These are phyloP conservation scores for Holothuria scabra DNA, from an alignment of 53 echinoderm and acorn worm species.

Conservation along the genomic window DNA sequence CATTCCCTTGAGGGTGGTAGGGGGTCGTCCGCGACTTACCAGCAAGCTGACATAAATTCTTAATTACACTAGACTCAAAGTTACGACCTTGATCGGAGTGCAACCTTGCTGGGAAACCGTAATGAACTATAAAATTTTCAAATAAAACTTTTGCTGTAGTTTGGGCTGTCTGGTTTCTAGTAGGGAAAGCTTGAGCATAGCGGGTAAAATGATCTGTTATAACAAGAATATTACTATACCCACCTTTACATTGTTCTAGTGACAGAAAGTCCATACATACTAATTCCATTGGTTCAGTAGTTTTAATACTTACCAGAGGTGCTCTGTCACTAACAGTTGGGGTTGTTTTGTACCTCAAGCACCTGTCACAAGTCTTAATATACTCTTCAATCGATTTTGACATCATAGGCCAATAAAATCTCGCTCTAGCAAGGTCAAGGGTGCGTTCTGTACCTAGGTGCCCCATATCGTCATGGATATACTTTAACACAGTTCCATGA, in stretches of 20 bases:
- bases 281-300: slow-evolving; percentile 39
- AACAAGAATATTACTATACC: slow-evolving; percentile 46
- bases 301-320: neutral
- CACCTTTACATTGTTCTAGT: slow-evolving; percentile 46
- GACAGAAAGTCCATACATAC: slow-evolving; percentile 52
- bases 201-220: too few species aligned
- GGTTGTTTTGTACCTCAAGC: too few species aligned
- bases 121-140: too few species aligned
- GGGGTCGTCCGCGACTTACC: too few species aligned
- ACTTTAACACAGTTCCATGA: slow-evolving; percentile 9
- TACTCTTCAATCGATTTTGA: too few species aligned
- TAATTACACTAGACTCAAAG: too few species aligned
- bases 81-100: too few species aligned
- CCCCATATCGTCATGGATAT: slow-evolving; percentile 49
- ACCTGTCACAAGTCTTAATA: too few species aligned
- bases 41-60: too few species aligned
- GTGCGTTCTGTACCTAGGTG: slow-evolving; percentile 48
- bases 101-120: too few species aligned
- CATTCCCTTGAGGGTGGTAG: too few species aligned
- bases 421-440: slow-evolving; percentile 29
- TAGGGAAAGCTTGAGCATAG: too few species aligned
- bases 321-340: neutral
- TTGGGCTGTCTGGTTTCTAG: slow-evolving; percentile 59
- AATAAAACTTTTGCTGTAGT: slow-evolving; percentile 61
- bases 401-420: slow-evolving; percentile 60